A percentile compares a stretch with the other conserved stretches of the same genome.
Conservation (phyloP, 35 echinoderm and acorn worm genomes). For the Apostichopus japonicus region DNA sequence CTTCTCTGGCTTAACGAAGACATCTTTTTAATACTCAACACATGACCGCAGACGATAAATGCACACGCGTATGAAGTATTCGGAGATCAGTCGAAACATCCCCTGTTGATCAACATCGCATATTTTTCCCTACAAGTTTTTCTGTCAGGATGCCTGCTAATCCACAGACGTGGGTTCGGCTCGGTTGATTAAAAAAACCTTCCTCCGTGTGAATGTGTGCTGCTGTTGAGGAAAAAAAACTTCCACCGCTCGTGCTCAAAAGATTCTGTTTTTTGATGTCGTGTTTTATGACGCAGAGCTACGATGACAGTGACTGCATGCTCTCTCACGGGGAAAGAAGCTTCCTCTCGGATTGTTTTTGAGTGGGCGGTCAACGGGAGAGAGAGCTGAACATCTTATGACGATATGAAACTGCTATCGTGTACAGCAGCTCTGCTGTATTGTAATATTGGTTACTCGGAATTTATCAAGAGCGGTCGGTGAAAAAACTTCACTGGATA, state of each 20-base stretch:
- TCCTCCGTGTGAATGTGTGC: conserved; percentile 13
- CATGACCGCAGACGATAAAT: neutral
- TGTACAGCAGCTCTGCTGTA: too few species aligned
- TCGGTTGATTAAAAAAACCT: conserved; percentile 3
- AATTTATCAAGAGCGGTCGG: too few species aligned
- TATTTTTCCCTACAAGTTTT: neutral
- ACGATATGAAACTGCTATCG: too few species aligned
- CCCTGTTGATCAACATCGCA: neutral
- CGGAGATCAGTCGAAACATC: neutral
- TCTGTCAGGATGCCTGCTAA: neutral
- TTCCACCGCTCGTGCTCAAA: neutral
- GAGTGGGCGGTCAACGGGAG: conserved; percentile 28
- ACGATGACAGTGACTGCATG: neutral
- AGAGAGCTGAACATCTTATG: too few species aligned
- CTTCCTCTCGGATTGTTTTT: neutral
- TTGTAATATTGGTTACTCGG: too few species aligned
- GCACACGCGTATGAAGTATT: neutral
- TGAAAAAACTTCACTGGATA: too few species aligned
- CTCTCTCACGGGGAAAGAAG: conserved; percentile 4
- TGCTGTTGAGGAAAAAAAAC: neutral
- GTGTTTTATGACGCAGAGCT: neutral
- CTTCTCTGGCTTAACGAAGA: conserved; percentile 75
- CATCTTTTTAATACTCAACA: conserved; percentile 18
- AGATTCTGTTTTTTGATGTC: neutral
- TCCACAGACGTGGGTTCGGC: neutral